Evolutionary conservation across 92 coral and sea anemone genomes (phyloP), one percentile per base, ranked within the genome.

Genomic region (Phenganax subtilis): DNA sequence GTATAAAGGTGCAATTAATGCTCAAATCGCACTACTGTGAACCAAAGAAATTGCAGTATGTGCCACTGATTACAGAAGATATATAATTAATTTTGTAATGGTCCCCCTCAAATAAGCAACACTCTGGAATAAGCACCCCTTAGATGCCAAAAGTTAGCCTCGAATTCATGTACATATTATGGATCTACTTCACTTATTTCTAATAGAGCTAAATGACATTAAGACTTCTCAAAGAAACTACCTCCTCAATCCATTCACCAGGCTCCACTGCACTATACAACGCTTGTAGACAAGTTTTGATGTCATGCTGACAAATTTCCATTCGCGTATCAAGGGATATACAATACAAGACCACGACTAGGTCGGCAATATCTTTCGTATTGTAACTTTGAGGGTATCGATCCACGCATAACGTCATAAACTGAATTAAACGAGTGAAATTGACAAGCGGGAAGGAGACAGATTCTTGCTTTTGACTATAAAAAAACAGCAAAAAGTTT

Each of bases 211-310:
- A 44, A 0, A 10, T 64, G 20, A 16, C 30, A 17, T 20, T 28
- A 25, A 64, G 9, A 28, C 52, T 37, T 30, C 15, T 30, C 12
- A 68, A 1, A 3, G 31, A 27, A 65, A 84, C 12, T 51, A 93
- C 98, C 97, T 92, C 88, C 25, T 90, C 94, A 12, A 87, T 87
- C 97, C 97, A 94, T 67, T 88, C 92, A 20, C 76, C 80, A 37
- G 76, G 84, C 16, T 91, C 91, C 80, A 92, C 89, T 72, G 90
- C 88, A 68, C 88, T 80, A 66, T 92, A 83, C 55, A 84, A 69
- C 17, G 92, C 96, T 57, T 87, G 89, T 81, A 94, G 77, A 57
- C 92, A 92, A 85, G 90, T 89, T 80, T 92, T 90, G 56, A 94
- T 72, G 65, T 94, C 98, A 85, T 90, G 89, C 74, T 85, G 76